Percentiles rank a stretch among this genome's conserved stretches.
These are phyloP conservation scores for Drosophila sulfurigaster DNA, from an alignment of 1,140 invertebrate species.

Conservation along the genomic window DNA sequence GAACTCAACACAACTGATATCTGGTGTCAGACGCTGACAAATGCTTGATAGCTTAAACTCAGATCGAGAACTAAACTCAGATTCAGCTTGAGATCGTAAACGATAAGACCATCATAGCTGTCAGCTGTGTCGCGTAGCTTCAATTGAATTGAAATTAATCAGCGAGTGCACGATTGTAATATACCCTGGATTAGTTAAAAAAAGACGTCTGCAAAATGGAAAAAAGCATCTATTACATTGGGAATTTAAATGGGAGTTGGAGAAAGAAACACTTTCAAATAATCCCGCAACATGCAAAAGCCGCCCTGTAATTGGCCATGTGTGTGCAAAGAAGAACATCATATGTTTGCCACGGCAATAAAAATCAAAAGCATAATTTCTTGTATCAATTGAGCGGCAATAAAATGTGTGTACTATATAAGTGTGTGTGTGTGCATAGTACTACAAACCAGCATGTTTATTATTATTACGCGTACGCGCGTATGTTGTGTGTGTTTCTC, in stretches of 20 bases:
- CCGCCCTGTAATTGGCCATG: slow-evolving; percentile 41
- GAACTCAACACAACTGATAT: slow-evolving; percentile 19
- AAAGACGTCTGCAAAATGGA: neutral
- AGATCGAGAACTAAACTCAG: slow-evolving; percentile 24
- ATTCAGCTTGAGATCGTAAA: slow-evolving; percentile 35
- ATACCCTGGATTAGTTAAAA: slow-evolving; percentile 4
- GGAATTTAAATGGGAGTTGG: neutral
- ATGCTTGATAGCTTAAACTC: slow-evolving; percentile 10
- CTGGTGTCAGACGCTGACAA: slow-evolving; percentile 26
- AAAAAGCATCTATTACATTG: neutral
- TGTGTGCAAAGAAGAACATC: slow-evolving; percentile 62
- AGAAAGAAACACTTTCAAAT: slow-evolving; percentile 43
- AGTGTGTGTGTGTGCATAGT: too few relatives aligned
- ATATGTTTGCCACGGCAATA: slow-evolving; percentile 80
- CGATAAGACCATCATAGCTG: slow-evolving; percentile 31
- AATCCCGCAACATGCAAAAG: slow-evolving; percentile 56
- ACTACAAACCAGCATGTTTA: slow-evolving; percentile 64
- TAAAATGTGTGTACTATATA: slow-evolving; percentile 48
- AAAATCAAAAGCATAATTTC: slow-evolving; percentile 84
- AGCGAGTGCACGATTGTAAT: neutral
- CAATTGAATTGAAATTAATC: slow-evolving; percentile 14
- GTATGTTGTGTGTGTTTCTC: slow-evolving; percentile 36
- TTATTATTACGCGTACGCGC: slow-evolving; percentile 59
- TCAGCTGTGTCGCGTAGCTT: slow-evolving; percentile 4
- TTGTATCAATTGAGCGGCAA: slow-evolving; percentile 76